Evolutionary conservation across 2,888 invertebrate genomes (phyloP), one percentile per base, ranked within the genome.

Genomic region (Steinernema carpocapsae): DNA sequence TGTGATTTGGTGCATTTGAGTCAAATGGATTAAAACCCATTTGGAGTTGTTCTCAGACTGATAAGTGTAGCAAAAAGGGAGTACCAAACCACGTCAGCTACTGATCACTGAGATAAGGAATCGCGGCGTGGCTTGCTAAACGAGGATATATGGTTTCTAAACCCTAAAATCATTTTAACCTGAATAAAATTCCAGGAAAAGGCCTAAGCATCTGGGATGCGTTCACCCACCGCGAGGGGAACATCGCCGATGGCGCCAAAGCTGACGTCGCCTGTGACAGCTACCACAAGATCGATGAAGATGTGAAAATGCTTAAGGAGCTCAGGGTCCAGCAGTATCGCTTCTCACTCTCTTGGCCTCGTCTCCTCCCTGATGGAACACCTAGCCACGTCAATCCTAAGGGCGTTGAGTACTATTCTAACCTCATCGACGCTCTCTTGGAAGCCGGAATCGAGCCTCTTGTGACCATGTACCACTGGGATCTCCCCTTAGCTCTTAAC

Each of bases 391-490:
- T 93, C 22, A 94, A 92, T 86, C 88, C 90, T 45, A 90, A 91
- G 2, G 94, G 93, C 22, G 90, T 94, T 12, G 89, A 91, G 76
- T 93, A 93, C 88, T 94, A 94, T 87, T 92, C 91, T 84, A 91
- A 92, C 79, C 88, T 94, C 59, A 92, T 94, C 72, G 90, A 93
- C 83, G 92, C 92, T 82, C 89, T 93, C 10, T 77, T 92, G 6
- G 89, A 88, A 0, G 89, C 90, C 73, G 90, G 89, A 7, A 91
- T 92, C 70, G 87, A 88, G 72, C 92, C 92, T 0, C 82, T 88
- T 83, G 78, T 78, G 17, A 42, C 70, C 37, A 10, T 29, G 14
- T 79, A 76, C 59, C 79, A 79, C 74, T 79, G 79, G 79, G 88
- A 88, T 77, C 84, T 88, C 24, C 89, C 88, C 0, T 87, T 88